A percentile compares a stretch with the other conserved stretches of the same genome.
phyloP scores from a whole-genome alignment of 1,140 invertebrate species.

The Aphelenchoides fujianensis region DNA sequence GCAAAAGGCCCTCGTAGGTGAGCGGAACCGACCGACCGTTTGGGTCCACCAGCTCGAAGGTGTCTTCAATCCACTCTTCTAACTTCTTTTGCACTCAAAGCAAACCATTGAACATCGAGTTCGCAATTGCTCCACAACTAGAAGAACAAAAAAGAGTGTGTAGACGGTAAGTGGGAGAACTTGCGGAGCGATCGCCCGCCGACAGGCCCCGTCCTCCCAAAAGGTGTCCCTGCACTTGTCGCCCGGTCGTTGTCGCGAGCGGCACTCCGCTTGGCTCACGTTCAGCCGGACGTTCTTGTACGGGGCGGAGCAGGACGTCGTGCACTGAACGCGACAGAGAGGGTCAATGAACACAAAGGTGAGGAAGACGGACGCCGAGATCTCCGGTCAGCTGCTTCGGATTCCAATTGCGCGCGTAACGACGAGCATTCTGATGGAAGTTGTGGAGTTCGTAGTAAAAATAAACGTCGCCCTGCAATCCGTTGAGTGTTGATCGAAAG shows the following conservation, averaged over 20 bases:
- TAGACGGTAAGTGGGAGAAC: constrained; percentile 66
- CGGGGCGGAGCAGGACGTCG: background rate
- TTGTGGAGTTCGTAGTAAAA: constrained; percentile 97
- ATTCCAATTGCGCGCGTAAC: constrained; percentile 95
- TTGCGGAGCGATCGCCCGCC: constrained; percentile 55
- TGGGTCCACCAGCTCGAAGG: background rate
- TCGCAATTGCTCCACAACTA: constrained; percentile 90
- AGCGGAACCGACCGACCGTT: constrained; percentile 15
- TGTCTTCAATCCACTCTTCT: background rate
- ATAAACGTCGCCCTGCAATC: constrained; percentile 76
- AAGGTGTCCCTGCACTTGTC: constrained; percentile 74
- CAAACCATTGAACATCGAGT: constrained; percentile 89
- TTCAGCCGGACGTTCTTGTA: background rate
- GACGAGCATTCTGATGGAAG: constrained; percentile 96
- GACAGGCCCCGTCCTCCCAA: constrained; percentile 58
- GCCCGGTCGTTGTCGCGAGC: constrained; percentile 39
- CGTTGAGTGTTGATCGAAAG: constrained; percentile 19
- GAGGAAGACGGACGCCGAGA: background rate
- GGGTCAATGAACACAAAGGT: background rate
- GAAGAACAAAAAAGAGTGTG: constrained; percentile 71
- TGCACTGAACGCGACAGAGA: background rate
- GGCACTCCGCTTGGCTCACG: constrained; percentile 27
- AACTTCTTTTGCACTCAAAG: background rate
- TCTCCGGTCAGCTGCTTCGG: constrained; percentile 84
- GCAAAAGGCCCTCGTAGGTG: constrained; percentile 3